Percentiles rank a stretch among this genome's conserved stretches.
Conservation (phyloP, 2,797 vertebrate genomes). For the Aselliscus stoliczkanus region DNA sequence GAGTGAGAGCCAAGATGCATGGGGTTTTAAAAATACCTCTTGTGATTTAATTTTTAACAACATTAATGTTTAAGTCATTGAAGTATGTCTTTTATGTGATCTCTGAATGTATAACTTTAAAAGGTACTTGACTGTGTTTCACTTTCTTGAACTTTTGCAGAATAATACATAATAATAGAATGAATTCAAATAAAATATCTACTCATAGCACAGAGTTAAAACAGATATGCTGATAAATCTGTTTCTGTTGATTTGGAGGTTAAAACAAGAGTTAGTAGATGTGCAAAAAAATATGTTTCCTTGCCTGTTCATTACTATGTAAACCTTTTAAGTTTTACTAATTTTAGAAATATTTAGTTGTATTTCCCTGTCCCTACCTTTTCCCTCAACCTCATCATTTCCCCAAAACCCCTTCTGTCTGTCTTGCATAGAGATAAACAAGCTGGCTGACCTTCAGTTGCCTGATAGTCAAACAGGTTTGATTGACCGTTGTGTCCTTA, state of each 20-base stretch:
- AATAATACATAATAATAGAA: slow-evolving; percentile 8
- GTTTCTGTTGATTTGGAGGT: slow-evolving; percentile 39
- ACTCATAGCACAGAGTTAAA: slow-evolving; percentile 4
- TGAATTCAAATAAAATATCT: slow-evolving; percentile 27
- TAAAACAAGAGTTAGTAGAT: slow-evolving; percentile 48
- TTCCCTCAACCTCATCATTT: slow-evolving; percentile 58
- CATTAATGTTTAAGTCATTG: slow-evolving; percentile 40
- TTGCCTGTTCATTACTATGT: slow-evolving; percentile 61
- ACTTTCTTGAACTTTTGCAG: slow-evolving; percentile 15
- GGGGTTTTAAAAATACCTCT: not conserved
- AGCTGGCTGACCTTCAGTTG: slow-evolving; percentile 84
- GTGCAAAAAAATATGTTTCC: slow-evolving; percentile 49
- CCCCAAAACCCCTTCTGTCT: slow-evolving; percentile 82
- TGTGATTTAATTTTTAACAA: slow-evolving; percentile 16
- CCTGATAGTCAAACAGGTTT: slow-evolving; percentile 86
- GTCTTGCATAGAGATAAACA: slow-evolving; percentile 86
- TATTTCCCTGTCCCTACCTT: slow-evolving; percentile 72
- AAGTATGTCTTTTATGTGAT: slow-evolving; percentile 3
- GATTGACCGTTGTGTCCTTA: slow-evolving; percentile 83
- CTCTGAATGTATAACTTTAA: slow-evolving; percentile 44
- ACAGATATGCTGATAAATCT: slow-evolving; percentile 3
- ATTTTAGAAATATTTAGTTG: slow-evolving; percentile 75
- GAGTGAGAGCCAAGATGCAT: not conserved
- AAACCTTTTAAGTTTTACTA: slow-evolving; percentile 35
- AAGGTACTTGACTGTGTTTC: not conserved